A percentile compares a stretch with the other conserved stretches of the same genome.
Evolutionary conservation across 1,140 invertebrate genomes (phyloP).

Genomic region (Lepidurus arcticus): DNA sequence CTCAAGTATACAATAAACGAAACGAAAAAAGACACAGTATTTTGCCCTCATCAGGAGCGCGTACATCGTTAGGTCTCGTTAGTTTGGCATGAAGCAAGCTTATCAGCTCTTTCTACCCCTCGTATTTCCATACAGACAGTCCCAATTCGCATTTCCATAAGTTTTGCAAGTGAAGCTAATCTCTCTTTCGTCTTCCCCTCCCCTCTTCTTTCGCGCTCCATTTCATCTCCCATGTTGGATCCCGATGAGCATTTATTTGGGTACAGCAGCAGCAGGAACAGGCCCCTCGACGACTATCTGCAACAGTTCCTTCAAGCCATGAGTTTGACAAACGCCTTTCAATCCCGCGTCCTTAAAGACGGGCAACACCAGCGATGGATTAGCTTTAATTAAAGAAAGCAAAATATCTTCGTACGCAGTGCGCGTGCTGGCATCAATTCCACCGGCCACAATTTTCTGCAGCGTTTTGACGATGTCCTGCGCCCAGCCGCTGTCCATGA

Average conservation of each 20-base stretch:
- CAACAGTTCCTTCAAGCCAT: slow-evolving; percentile 79
- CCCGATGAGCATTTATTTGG: slow-evolving; percentile 2
- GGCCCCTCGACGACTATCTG: slow-evolving; percentile 71
- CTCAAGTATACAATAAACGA: background rate
- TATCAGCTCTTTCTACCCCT: slow-evolving; percentile 3
- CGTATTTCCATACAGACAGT: background rate
- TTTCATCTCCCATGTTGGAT: background rate
- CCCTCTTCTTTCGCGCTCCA: background rate
- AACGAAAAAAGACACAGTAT: background rate
- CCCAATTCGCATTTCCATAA: background rate
- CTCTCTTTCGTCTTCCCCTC: background rate
- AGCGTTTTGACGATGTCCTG: slow-evolving; percentile 72
- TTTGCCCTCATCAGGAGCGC: background rate
- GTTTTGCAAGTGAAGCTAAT: background rate
- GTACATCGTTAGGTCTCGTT: background rate
- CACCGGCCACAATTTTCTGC: slow-evolving; percentile 70
- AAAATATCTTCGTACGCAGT: slow-evolving; percentile 85
- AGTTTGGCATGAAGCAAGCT: background rate
- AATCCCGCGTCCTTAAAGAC: slow-evolving; percentile 74
- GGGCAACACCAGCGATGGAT: slow-evolving; percentile 58
- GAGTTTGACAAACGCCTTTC: slow-evolving; percentile 72
- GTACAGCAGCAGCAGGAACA: background rate
- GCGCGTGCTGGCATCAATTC: slow-evolving; percentile 71
- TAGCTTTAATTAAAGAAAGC: slow-evolving; percentile 73
- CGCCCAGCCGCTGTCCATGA: slow-evolving; percentile 84